phyloP scores from a whole-genome alignment of 2,113 vertebrate genomes.

The Pardalotus punctatus region DNA sequence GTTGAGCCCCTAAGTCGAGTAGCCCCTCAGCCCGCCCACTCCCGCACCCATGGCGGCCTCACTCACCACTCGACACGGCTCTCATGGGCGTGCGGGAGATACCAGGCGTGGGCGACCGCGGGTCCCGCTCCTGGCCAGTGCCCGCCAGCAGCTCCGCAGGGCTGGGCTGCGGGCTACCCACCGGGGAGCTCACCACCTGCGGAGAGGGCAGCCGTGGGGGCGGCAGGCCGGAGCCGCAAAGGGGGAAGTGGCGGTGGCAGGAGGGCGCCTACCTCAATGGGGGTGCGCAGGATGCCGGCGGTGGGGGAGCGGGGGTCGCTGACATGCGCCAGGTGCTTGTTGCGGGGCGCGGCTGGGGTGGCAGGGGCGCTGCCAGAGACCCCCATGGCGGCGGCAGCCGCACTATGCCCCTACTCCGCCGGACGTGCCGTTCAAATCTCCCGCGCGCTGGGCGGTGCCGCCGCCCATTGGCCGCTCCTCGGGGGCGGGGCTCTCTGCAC shows the following conservation, averaged over 20 bases:
- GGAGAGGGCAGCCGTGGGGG: background rate
- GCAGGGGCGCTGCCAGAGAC: constrained; percentile 76
- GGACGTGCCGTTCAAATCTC: constrained; percentile 65
- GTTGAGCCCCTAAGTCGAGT: background rate
- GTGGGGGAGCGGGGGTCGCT: constrained; percentile 88
- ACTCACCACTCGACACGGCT: constrained; percentile 73
- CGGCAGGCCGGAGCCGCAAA: no score
- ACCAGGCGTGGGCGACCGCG: constrained; percentile 85
- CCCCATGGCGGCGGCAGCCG: constrained; percentile 74
- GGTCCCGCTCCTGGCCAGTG: constrained; percentile 69
- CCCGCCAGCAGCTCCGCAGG: background rate
- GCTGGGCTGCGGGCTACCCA: background rate
- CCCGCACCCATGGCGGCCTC: fast-evolving
- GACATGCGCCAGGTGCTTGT: constrained; percentile 68
- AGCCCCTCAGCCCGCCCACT: fast-evolving
- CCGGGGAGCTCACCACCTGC: constrained; percentile 72
- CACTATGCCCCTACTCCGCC: background rate
- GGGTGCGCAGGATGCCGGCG: constrained; percentile 80
- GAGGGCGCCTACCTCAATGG: constrained; percentile 69
- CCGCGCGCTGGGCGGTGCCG: constrained; percentile 32
- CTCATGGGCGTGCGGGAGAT: constrained; percentile 86
- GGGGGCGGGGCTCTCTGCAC: background rate
- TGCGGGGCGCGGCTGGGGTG: constrained; percentile 50
- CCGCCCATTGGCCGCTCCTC: fast-evolving
- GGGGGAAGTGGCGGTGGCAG: fast-evolving